Evolutionary conservation across 2,888 invertebrate species (phyloP).

Genomic region (Panopea generosa): DNA sequence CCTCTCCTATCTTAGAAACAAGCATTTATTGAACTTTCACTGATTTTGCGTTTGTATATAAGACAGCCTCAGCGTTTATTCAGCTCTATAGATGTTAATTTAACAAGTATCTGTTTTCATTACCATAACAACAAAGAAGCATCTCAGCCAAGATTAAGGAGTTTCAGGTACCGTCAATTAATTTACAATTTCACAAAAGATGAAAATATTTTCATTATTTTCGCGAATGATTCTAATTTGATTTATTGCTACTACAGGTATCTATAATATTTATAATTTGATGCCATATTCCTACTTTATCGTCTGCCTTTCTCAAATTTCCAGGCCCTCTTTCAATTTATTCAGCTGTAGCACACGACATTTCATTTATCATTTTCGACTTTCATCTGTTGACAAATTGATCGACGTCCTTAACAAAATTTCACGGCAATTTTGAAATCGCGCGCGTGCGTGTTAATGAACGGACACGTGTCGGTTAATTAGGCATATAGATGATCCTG

Average conservation of each 20-base stretch:
- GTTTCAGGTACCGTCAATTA: slow-evolving; percentile 21
- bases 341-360: slow-evolving; percentile 13
- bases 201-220: slow-evolving; percentile 28
- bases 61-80: no score
- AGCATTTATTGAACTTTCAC: no score
- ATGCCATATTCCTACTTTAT: slow-evolving; percentile 35
- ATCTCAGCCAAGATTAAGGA: no score
- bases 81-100: no score
- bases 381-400: slow-evolving; percentile 31
- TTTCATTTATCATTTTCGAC: slow-evolving; percentile 25
- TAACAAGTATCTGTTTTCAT: no score
- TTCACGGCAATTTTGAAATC: slow-evolving; percentile 6
- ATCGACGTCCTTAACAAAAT: not conserved
- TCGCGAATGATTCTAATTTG: slow-evolving; percentile 22
- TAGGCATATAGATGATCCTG: slow-evolving; percentile 7
- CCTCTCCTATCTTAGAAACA: no score
- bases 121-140: no score
- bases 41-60: no score
- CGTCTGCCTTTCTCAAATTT: slow-evolving; percentile 25
- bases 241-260: slow-evolving; percentile 31
- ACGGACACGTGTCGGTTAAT: slow-evolving; percentile 22
- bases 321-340: slow-evolving; percentile 17
- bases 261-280: slow-evolving; percentile 30
- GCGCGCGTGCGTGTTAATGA: slow-evolving; percentile 28
- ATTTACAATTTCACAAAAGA: slow-evolving; percentile 21